Evolutionary conservation across 2,797 vertebrate species (phyloP).

Genomic region (Trachurus trachurus): DNA sequence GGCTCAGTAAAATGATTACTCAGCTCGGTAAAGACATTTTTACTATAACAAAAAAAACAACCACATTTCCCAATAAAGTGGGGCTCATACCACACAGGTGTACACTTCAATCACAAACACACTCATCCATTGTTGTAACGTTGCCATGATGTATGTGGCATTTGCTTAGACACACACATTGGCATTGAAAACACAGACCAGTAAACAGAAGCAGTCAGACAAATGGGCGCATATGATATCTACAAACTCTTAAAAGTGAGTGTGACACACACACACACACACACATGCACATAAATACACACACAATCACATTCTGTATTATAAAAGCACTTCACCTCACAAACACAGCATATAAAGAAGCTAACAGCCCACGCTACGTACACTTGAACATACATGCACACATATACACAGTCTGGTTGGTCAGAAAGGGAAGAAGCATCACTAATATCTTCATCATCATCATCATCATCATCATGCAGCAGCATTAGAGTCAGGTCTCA

Average conservation of each 20-base stretch:
- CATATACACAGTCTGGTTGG: slow-evolving; percentile 8
- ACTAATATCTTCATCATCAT: slow-evolving; percentile 56
- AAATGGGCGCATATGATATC: slow-evolving; percentile 17
- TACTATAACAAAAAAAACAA: slow-evolving; percentile 47
- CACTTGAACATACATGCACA: slow-evolving; percentile 18
- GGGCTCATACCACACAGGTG: slow-evolving; percentile 8
- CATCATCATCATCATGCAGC: slow-evolving; percentile 46
- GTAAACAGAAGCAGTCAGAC: slow-evolving; percentile 24
- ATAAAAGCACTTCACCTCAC: slow-evolving; percentile 11
- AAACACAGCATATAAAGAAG: slow-evolving; percentile 23
- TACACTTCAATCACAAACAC: background rate
- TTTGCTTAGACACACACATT: background rate
- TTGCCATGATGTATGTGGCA: background rate
- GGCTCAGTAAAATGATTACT: slow-evolving; percentile 66
- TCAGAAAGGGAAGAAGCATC: slow-evolving; percentile 37
- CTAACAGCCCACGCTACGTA: slow-evolving; percentile 11
- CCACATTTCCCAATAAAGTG: slow-evolving; percentile 45
- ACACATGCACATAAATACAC: no score
- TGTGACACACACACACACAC: slow-evolving; percentile 3
- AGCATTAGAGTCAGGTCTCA: slow-evolving; percentile 72
- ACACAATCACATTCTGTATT: slow-evolving; percentile 11
- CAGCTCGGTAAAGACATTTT: slow-evolving; percentile 62
- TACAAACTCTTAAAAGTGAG: slow-evolving; percentile 8
- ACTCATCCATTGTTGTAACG: background rate
- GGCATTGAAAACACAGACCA: slow-evolving; percentile 23